phyloP scores from a whole-genome alignment of 2,113 vertebrate species.

The Xiphias gladius region DNA sequence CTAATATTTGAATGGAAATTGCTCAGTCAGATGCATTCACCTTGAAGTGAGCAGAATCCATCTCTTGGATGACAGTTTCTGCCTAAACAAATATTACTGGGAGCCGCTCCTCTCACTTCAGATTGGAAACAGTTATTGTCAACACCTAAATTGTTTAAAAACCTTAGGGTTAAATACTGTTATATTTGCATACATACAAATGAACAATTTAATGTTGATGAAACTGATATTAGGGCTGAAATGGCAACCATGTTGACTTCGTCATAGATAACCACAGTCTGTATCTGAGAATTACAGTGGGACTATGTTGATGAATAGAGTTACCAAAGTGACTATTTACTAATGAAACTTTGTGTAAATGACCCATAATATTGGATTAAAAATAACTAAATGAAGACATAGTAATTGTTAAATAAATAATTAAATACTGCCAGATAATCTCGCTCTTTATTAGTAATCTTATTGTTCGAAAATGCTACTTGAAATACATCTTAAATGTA shows the following conservation, averaged over 20 bases:
- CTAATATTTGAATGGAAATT: conserved; percentile 76
- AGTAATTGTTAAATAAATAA: conserved; percentile 29
- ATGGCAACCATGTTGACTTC: conserved; percentile 24
- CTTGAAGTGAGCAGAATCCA: conserved; percentile 71
- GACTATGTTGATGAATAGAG: background rate
- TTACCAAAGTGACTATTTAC: background rate
- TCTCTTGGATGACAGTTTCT: conserved; percentile 58
- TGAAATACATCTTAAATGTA: conserved; percentile 13
- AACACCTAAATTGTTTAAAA: conserved; percentile 57
- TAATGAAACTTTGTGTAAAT: conserved; percentile 32
- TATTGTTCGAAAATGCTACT: conserved; percentile 31
- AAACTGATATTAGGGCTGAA: conserved; percentile 32
- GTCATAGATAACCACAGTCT: background rate
- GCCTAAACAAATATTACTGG: conserved; percentile 48
- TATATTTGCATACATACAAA: conserved; percentile 63
- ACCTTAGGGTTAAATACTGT: conserved; percentile 46
- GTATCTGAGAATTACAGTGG: background rate
- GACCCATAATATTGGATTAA: conserved; percentile 27
- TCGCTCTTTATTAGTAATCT: conserved; percentile 64
- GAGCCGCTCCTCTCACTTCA: conserved; percentile 25
- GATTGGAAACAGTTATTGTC: conserved; percentile 52
- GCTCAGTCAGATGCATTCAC: conserved; percentile 72
- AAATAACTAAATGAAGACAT: background rate
- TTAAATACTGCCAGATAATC: conserved; percentile 47
- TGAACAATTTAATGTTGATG: conserved; percentile 54